phyloP scores from a whole-genome alignment of 1,140 invertebrate genomes.

The Trichonephila clavata region DNA sequence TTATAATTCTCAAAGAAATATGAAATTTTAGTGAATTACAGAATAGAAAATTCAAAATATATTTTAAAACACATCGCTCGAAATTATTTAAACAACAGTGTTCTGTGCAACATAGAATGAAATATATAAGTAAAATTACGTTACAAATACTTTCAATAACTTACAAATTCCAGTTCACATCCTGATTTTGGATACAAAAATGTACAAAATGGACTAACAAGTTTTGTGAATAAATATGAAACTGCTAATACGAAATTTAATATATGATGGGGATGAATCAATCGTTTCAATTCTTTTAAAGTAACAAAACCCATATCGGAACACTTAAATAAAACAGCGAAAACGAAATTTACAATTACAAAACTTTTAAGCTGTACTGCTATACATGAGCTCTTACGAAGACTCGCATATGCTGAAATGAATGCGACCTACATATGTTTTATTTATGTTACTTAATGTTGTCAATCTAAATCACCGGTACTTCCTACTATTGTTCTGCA shows the following conservation, averaged over 20 bases:
- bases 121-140: too few species aligned
- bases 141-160: constrained; percentile 73
- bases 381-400: neutral
- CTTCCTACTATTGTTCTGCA: constrained; percentile 4
- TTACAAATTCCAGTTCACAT: constrained; percentile 91
- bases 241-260: constrained; percentile 92
- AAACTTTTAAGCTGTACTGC: neutral
- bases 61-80: too few species aligned
- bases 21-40: too few species aligned
- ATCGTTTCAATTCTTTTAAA: constrained; percentile 86
- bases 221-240: constrained; percentile 90
- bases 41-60: too few species aligned
- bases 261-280: constrained; percentile 93
- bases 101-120: too few species aligned
- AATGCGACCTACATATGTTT: neutral
- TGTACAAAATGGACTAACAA: constrained; percentile 86
- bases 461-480: constrained; percentile 8
- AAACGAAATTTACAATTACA: neutral
- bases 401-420: neutral
- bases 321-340: neutral
- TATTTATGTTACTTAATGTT: neutral
- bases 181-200: constrained; percentile 85
- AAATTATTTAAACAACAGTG: too few species aligned
- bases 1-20: too few species aligned
- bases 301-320: constrained; percentile 67